Percentiles rank a stretch among this genome's conserved stretches.
These are phyloP conservation scores for Biston betularia DNA, from an alignment of 2,888 invertebrate genomes.

Conservation along the genomic window DNA sequence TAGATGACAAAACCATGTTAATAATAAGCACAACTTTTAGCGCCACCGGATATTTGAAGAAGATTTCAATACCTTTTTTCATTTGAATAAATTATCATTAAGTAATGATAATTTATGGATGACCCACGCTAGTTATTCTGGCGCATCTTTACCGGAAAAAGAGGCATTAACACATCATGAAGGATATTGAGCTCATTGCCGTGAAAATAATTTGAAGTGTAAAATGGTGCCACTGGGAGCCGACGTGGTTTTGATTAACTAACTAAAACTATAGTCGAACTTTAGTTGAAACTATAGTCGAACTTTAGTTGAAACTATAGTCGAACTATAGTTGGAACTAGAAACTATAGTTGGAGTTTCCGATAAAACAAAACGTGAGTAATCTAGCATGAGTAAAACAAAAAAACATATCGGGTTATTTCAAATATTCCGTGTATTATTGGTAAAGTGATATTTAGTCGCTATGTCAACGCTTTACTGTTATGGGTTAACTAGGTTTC, in stretches of 20 bases:
- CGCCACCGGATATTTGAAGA: conserved; percentile 7
- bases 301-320: no score
- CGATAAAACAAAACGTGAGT: no score
- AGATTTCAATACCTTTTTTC: background rate
- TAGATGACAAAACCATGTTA: background rate
- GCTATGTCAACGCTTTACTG: background rate
- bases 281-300: no score
- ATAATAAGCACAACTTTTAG: background rate
- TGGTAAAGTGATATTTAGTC: background rate
- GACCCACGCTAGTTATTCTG: background rate
- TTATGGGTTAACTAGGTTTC: background rate
- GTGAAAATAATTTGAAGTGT: conserved; percentile 42
- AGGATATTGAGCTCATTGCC: conserved; percentile 30
- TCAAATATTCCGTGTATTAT: background rate
- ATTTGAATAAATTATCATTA: background rate
- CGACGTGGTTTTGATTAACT: no score
- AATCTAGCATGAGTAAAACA: no score
- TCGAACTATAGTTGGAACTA: no score
- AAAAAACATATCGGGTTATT: no score
- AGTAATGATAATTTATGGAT: no score
- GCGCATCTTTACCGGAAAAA: conserved; percentile 12
- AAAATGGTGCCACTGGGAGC: conserved; percentile 45
- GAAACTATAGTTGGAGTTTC: no score
- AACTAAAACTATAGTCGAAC: no score
- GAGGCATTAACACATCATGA: conserved; percentile 27